A percentile compares a stretch with the other conserved stretches of the same genome.
phyloP scores from a whole-genome alignment of 2,797 vertebrate genomes.

The Takifugu ocellatus region DNA sequence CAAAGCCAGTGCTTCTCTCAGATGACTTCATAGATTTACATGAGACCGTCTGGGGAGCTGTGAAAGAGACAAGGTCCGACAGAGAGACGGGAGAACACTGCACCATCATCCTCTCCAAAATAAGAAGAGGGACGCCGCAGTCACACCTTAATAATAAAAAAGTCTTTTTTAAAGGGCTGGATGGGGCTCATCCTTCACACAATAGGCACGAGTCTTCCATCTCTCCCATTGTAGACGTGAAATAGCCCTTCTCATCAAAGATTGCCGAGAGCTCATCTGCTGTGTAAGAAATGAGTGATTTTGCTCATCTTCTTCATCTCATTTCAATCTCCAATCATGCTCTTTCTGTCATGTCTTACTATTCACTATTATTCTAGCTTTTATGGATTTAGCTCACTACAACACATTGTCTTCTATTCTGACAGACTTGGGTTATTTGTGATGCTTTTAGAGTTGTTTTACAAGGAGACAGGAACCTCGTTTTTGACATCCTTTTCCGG shows the following conservation, averaged over 20 bases:
- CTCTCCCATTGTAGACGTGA: slow-evolving; percentile 52
- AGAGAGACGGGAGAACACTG: slow-evolving; percentile 51
- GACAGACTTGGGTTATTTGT: slow-evolving; percentile 33
- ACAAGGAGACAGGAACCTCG: neutral
- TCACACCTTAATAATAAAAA: slow-evolving; percentile 68
- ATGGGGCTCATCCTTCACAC: slow-evolving; percentile 55
- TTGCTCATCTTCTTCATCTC: slow-evolving; percentile 44
- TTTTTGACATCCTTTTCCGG: too few relatives aligned
- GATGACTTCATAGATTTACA: slow-evolving; percentile 80
- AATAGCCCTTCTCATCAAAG: slow-evolving; percentile 63
- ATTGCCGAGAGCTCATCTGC: slow-evolving; percentile 52
- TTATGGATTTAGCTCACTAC: slow-evolving; percentile 43
- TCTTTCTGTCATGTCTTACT: slow-evolving; percentile 51
- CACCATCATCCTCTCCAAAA: slow-evolving; percentile 64
- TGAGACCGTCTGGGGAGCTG: slow-evolving; percentile 75
- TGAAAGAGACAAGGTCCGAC: slow-evolving; percentile 54
- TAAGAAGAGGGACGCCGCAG: slow-evolving; percentile 53
- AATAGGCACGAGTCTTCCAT: slow-evolving; percentile 56
- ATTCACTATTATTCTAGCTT: slow-evolving; percentile 46
- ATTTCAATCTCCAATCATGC: slow-evolving; percentile 67
- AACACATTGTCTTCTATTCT: slow-evolving; percentile 43
- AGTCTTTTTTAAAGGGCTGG: slow-evolving; percentile 17
- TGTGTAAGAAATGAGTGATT: slow-evolving; percentile 49
- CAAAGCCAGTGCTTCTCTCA: slow-evolving; percentile 73
- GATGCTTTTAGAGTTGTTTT: slow-evolving; percentile 22